A percentile compares a stretch with the other conserved stretches of the same genome.
phyloP scores from a whole-genome alignment of 2,113 vertebrate species.

The Menidia beryllina region DNA sequence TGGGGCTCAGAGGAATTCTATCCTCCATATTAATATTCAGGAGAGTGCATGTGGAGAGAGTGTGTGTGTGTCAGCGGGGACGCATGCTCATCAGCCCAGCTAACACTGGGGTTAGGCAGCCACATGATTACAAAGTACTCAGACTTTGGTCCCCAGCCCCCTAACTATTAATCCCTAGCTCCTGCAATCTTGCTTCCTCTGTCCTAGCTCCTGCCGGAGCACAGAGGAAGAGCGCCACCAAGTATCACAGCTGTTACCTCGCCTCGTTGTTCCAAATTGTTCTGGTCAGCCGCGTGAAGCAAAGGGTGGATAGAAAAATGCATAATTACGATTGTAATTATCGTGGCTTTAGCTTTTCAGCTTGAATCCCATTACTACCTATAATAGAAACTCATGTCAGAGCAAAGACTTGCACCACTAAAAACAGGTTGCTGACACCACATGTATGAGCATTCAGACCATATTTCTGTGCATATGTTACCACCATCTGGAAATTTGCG shows the following conservation, averaged over 20 bases:
- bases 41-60: slow-evolving; percentile 62
- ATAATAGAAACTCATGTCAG: not conserved
- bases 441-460: slow-evolving; percentile 3
- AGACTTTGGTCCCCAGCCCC: slow-evolving; percentile 67
- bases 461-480: slow-evolving; percentile 41
- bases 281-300: slow-evolving; percentile 48
- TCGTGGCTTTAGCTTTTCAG: not conserved
- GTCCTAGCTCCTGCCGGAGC: slow-evolving; percentile 47
- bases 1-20: slow-evolving; percentile 74
- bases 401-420: slow-evolving; percentile 4
- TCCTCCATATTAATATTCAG: slow-evolving; percentile 78
- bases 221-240: slow-evolving; percentile 47
- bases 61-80: slow-evolving; percentile 74
- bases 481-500: slow-evolving; percentile 47
- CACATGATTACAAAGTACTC: slow-evolving; percentile 79
- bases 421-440: slow-evolving; percentile 37
- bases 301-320: slow-evolving; percentile 48
- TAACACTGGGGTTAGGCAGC: slow-evolving; percentile 73
- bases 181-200: slow-evolving; percentile 57
- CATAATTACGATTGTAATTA: slow-evolving; percentile 50
- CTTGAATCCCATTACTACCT: slow-evolving; percentile 11
- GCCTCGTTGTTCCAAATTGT: slow-evolving; percentile 63
- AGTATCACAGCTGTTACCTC: slow-evolving; percentile 72
- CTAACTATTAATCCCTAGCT: slow-evolving; percentile 68
- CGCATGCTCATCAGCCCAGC: slow-evolving; percentile 75